Evolutionary conservation across 2,113 vertebrate genomes (phyloP).

Genomic region (Indicator indicator): DNA sequence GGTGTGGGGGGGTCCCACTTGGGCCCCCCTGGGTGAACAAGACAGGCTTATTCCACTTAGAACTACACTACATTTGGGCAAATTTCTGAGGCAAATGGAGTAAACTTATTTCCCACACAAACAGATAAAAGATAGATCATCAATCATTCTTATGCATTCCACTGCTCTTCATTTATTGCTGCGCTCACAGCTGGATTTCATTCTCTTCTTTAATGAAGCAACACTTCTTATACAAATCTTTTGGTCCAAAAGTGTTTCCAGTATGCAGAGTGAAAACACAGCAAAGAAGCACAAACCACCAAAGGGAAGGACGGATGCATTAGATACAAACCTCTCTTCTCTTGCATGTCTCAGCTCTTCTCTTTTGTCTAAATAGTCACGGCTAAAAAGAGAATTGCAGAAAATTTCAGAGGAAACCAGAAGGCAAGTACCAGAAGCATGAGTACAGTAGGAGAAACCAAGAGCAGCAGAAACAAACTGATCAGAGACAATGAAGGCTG

Average conservation of each 20-base stretch:
- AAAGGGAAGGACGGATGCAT: not conserved
- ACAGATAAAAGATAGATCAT: conserved; percentile 35
- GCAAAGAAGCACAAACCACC: conserved; percentile 2
- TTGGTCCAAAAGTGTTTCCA: conserved; percentile 1
- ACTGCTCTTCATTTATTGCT: conserved; percentile 34
- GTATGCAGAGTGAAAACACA: conserved; percentile 48
- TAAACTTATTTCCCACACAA: conserved; percentile 33
- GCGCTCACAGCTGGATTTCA: conserved; percentile 29
- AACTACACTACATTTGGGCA: not conserved
- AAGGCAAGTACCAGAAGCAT: conserved; percentile 25
- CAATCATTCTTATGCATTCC: conserved; percentile 21
- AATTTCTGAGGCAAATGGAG: conserved; percentile 25
- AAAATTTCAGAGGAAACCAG: conserved; percentile 56
- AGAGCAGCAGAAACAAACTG: not conserved
- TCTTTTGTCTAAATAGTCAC: conserved; percentile 89
- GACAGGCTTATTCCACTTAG: not conserved
- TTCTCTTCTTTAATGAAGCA: conserved; percentile 2
- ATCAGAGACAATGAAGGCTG: not conserved
- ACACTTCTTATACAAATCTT: not conserved
- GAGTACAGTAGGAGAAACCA: not conserved
- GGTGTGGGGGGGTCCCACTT: no score
- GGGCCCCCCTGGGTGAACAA: not conserved
- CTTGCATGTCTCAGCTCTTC: conserved; percentile 91
- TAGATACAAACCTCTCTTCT: conserved; percentile 90
- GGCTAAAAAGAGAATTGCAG: conserved; percentile 79